Conservation (phyloP, 2,888 invertebrate genomes). For the Chaetoderma sp. region DNA sequence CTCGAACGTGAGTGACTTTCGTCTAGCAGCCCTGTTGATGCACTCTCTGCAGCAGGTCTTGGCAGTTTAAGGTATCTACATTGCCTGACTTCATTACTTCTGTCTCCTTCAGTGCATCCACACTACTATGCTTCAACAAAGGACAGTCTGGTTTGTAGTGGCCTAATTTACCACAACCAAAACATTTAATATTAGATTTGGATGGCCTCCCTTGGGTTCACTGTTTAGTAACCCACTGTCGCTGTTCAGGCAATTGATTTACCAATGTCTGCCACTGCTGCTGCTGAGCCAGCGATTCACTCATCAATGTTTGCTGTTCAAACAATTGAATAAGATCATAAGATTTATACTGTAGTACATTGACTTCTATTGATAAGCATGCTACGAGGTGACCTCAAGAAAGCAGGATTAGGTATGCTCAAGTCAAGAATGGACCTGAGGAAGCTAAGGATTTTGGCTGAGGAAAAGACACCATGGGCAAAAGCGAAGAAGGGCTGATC, state of each 20-base stretch:
- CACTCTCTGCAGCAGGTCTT: constrained; percentile 15
- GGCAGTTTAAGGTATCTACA: constrained; percentile 2
- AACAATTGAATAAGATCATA: not conserved
- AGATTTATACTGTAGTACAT: not conserved
- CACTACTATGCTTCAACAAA: not conserved
- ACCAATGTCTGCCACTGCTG: not conserved
- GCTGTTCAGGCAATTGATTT: not conserved
- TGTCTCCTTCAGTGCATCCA: not conserved
- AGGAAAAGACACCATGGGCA: too few relatives aligned
- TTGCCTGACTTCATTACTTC: not conserved
- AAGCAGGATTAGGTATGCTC: too few relatives aligned
- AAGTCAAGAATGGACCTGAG: too few relatives aligned
- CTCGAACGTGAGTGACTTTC: constrained; percentile 1
- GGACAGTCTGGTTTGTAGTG: not conserved
- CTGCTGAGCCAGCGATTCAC: not conserved
- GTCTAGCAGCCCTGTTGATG: not conserved
- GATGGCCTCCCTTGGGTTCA: not conserved
- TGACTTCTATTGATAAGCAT: too few relatives aligned
- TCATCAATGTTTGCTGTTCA: not conserved
- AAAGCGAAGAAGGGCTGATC: too few relatives aligned
- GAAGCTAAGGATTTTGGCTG: too few relatives aligned
- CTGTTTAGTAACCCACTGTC: not conserved
- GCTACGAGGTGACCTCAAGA: too few relatives aligned
- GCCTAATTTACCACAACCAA: not conserved
- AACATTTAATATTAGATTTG: not conserved